These are phyloP conservation scores for Zosterops lateralis DNA, from an alignment of 2,113 vertebrate species.

Conservation along the genomic window DNA sequence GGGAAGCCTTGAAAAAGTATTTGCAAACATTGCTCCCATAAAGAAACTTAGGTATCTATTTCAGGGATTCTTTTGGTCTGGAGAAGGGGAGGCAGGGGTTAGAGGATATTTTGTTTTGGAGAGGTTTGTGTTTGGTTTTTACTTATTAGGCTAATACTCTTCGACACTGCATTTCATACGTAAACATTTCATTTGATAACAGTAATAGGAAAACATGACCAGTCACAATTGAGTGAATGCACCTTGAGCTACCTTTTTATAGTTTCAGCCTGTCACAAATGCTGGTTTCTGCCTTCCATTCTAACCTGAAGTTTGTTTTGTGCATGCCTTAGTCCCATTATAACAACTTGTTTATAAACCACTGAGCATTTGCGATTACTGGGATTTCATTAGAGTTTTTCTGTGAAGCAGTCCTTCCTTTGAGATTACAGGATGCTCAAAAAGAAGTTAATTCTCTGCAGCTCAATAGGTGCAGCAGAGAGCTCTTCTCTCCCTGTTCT, in stretches of 20 bases:
- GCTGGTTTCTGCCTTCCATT: neutral
- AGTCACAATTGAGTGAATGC: neutral
- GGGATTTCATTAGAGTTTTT: neutral
- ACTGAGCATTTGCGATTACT: neutral
- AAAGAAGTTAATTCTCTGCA: slow-evolving; percentile 13
- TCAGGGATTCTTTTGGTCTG: neutral
- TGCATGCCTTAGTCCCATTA: neutral
- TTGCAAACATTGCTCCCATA: neutral
- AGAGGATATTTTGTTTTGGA: neutral
- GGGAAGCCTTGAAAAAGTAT: neutral
- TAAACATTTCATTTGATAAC: neutral
- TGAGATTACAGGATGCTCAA: neutral
- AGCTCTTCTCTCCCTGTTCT: neutral
- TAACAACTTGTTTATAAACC: neutral
- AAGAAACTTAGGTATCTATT: neutral
- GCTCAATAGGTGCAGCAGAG: slow-evolving; percentile 20
- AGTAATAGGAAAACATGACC: neutral
- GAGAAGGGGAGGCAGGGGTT: accelerated
- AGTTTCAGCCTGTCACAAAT: neutral
- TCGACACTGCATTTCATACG: neutral
- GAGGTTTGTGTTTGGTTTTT: neutral
- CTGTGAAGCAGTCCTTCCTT: neutral
- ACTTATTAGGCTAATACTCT: neutral
- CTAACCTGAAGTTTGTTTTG: neutral
- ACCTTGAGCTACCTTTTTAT: neutral